Evolutionary conservation across 2,113 vertebrate species (phyloP), one percentile per base, ranked within the genome.

Genomic region (Phodopus roborovskii): DNA sequence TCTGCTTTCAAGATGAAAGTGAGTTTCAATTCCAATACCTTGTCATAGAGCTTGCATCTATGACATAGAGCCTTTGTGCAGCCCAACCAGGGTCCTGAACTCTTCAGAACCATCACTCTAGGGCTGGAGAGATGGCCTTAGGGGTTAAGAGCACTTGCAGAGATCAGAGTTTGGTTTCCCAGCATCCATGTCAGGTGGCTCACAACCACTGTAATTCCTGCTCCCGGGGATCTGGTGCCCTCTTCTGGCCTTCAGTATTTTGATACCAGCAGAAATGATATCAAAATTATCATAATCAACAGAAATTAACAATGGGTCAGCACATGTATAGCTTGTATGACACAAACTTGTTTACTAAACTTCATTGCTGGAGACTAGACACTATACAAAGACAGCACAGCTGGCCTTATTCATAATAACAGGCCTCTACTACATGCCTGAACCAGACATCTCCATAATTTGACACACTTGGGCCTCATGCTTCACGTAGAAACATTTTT

Each of bases 401-500:
- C 36, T 87, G 50, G 45, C 39, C 48, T 7, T 20, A 45, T 53
- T 56, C 62, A 22, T n/a, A 75, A 77, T 1, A 36, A 17, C 1
- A 60, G 45, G 83, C 10, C 42, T 93, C 71, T 85, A 30, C 78
- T 73, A 81, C 50, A 24, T 66, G 73, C 91, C 71, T 85, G 20
- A 36, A 58, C 60, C 50, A 66, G 11, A 26, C 84, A 50, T 79
- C 82, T 70, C 66, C 85, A 56, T 30, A 90, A 66, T 79, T 82
- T 86, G 87, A 75, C 64, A 75, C 17, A 42, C 12, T 39, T 91
- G 58, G 33, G 88, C 24, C 8, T 70, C 70, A 45, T 81, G 33
- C 70, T 89, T 86, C 87, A 60, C 82, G 22, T 17, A 53, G 66
- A 87, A 66, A 71, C 84, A 95, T 22, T 50, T 88, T 94, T 45